phyloP scores from a whole-genome alignment of 2,797 vertebrate genomes.

The Notolepis coatsorum region DNA sequence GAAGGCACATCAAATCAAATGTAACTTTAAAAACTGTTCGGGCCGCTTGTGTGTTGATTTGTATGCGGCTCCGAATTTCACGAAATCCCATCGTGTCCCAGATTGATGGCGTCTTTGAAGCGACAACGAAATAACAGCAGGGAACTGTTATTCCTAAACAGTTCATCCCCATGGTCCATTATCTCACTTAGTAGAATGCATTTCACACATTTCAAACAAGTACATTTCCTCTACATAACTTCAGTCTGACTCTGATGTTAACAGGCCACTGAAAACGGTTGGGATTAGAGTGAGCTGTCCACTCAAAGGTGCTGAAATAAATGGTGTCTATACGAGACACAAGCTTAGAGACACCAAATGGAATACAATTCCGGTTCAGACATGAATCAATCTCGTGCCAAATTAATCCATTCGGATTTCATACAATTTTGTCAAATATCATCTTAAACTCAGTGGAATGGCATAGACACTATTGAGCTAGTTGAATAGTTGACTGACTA shows the following conservation, averaged over 20 bases:
- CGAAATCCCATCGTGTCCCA: conserved; percentile 83
- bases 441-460: background rate
- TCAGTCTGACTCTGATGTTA: background rate
- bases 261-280: background rate
- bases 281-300: conserved; percentile 50
- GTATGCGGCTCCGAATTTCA: conserved; percentile 71
- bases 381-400: background rate
- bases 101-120: conserved; percentile 75
- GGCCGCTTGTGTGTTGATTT: conserved; percentile 61
- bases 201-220: conserved; percentile 1
- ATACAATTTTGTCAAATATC: background rate
- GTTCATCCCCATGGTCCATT: background rate
- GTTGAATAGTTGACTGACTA: background rate
- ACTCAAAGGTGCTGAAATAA: conserved; percentile 60
- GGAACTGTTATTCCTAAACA: conserved; percentile 23
- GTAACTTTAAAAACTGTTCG: conserved; percentile 14
- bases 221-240: background rate
- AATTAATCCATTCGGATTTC: background rate
- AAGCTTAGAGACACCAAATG: too few species aligned
- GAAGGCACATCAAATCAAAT: conserved; percentile 1
- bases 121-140: conserved; percentile 44
- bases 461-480: background rate
- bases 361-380: background rate
- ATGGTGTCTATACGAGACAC: background rate
- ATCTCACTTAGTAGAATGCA: background rate